These are phyloP conservation scores for Pogonus chalceus DNA, from an alignment of 1,140 invertebrate species.

Conservation along the genomic window DNA sequence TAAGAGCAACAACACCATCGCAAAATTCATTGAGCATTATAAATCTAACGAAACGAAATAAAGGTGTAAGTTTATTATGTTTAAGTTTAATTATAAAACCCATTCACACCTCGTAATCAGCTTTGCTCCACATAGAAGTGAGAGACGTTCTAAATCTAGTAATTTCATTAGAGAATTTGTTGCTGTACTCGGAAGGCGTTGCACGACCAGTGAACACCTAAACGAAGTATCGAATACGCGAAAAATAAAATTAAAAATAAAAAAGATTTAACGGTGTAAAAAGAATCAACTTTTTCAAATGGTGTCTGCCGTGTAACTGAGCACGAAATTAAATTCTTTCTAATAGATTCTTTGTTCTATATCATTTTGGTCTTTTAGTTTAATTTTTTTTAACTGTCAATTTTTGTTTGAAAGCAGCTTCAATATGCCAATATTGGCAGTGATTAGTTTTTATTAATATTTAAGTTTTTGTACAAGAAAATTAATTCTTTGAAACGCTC, in stretches of 20 bases:
- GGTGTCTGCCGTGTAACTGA: constrained; percentile 10
- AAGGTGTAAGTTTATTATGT: constrained; percentile 1
- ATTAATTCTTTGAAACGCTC: too few relatives aligned
- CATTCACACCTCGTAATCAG: not conserved
- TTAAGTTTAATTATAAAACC: not conserved
- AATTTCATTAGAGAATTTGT: constrained; percentile 11
- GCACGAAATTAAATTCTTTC: constrained; percentile 12
- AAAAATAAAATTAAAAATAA: not conserved
- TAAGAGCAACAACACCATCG: too few relatives aligned
- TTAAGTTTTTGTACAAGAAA: too few relatives aligned
- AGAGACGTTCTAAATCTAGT: not conserved
- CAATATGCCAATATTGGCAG: not conserved
- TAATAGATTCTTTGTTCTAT: constrained; percentile 9
- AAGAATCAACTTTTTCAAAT: not conserved
- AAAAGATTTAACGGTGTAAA: not conserved
- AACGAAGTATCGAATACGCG: not conserved
- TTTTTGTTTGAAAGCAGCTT: not conserved
- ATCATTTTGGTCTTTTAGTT: not conserved
- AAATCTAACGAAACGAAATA: too few relatives aligned
- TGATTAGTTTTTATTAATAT: too few relatives aligned
- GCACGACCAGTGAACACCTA: not conserved
- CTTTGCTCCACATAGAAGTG: not conserved
- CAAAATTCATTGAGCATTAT: too few relatives aligned
- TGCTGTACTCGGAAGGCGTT: constrained; percentile 1
- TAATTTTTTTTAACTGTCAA: not conserved